These are phyloP conservation scores for Erebia ligea DNA, from an alignment of 2,888 invertebrate species.

Conservation along the genomic window DNA sequence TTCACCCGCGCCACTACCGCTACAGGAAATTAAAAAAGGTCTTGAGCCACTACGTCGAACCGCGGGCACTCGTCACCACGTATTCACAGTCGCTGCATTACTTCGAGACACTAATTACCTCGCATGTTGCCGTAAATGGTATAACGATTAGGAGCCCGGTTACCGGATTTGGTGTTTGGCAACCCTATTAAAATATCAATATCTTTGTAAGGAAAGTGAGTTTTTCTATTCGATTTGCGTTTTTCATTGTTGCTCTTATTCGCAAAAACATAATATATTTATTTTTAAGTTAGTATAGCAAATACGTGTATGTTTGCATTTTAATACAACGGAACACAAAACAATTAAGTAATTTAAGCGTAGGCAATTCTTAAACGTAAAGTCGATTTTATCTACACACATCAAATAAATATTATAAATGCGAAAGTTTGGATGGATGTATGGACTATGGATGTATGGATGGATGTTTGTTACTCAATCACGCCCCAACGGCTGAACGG, in stretches of 20 bases:
- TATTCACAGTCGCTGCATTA: constrained; percentile 40
- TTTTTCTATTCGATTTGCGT: constrained; percentile 21
- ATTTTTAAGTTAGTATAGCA: not conserved
- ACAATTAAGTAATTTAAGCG: no score
- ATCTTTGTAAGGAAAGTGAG: constrained; percentile 28
- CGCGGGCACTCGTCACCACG: constrained; percentile 45
- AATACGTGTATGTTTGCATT: not conserved
- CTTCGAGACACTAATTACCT: constrained; percentile 43
- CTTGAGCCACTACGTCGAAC: constrained; percentile 62
- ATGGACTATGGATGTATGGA: no score
- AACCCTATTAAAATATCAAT: constrained; percentile 29
- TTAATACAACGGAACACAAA: not conserved
- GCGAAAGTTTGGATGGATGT: no score
- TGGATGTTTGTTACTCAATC: no score
- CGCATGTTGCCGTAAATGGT: constrained; percentile 42
- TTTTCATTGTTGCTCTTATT: constrained; percentile 3
- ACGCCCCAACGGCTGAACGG: no score
- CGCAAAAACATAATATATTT: not conserved
- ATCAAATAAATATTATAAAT: no score
- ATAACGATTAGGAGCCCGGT: constrained; percentile 40
- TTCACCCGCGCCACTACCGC: constrained; percentile 43
- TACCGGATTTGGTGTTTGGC: constrained; percentile 34
- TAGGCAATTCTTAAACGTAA: constrained; percentile 8
- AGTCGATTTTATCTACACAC: constrained; percentile 20
- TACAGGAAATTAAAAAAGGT: constrained; percentile 78